Conservation (phyloP, 2,113 vertebrate genomes). For the Colinus virginianus region DNA sequence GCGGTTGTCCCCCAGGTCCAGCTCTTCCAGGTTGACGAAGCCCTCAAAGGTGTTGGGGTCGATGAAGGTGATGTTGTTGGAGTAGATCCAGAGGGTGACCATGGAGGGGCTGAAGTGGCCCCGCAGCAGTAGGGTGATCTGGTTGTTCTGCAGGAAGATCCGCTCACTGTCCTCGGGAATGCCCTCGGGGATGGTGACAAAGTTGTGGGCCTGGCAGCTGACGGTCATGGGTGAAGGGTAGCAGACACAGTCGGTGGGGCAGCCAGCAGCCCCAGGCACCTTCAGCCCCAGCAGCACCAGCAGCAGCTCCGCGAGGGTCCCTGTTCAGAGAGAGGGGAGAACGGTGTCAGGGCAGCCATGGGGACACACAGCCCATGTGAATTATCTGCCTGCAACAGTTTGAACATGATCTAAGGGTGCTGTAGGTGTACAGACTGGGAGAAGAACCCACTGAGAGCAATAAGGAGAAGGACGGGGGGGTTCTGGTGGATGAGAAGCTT, state of each 20-base stretch:
- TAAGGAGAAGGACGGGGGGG: neutral
- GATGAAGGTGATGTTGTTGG: slow-evolving; percentile 97
- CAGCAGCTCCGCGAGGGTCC: slow-evolving; percentile 88
- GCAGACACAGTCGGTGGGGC: slow-evolving; percentile 94
- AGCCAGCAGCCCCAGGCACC: slow-evolving; percentile 83
- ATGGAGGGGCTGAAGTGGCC: slow-evolving; percentile 94
- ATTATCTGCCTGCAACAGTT: neutral
- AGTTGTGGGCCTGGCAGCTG: slow-evolving; percentile 97
- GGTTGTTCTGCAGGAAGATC: slow-evolving; percentile 97
- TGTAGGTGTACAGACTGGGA: neutral
- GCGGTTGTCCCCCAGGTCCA: slow-evolving; percentile 96
- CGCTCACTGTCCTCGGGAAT: slow-evolving; percentile 94
- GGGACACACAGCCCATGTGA: slow-evolving; percentile 22
- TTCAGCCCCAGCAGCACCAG: slow-evolving; percentile 88
- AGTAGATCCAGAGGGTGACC: slow-evolving; percentile 96
- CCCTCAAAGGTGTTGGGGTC: slow-evolving; percentile 93
- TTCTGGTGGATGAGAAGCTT: neutral
- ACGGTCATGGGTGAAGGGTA: slow-evolving; percentile 96
- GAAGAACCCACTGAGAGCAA: neutral
- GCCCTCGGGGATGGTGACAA: slow-evolving; percentile 90
- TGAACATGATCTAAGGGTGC: neutral
- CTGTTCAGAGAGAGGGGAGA: slow-evolving; percentile 77
- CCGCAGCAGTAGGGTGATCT: slow-evolving; percentile 89
- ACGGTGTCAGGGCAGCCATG: slow-evolving; percentile 32
- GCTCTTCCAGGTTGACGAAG: slow-evolving; percentile 92